Base-by-base conservation (phyloP, 2,888 invertebrate genomes). In the Xestia xanthographa region DNA sequence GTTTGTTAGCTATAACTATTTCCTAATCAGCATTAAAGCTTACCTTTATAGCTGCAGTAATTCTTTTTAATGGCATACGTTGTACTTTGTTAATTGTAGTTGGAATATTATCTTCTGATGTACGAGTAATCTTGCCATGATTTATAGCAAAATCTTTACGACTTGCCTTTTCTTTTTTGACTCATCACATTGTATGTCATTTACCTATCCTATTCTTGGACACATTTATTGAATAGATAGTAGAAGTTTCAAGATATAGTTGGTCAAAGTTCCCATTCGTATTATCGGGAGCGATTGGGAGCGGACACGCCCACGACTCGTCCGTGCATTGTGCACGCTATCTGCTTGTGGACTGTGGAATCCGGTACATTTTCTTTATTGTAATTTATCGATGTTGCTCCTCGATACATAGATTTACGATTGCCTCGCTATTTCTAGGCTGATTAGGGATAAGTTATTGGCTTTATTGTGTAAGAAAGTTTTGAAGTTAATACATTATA, bases 251-350 rank as follows among this genome's bases (percentile, higher is more conserved):
- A 66, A 74, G 68, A 62, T 67, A 67, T 73, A 81, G 86, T 84
- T 86, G 87, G 86, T 88, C 90, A 88, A 90, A 90, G 89, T 89
- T 87, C 83, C 84, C 85, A 87, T 89, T 88, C 79, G 75, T 86
- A 87, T 83, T 87, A 88, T 90, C 87, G 66, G 79, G 73, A 82
- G 69, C 78, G 75, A 81, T 81, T 78, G 82, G 66, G 76, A 86
- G 72, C 79, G 82, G 86, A 76, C 87, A 78, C 87, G 80, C 85
- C 86, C 85, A 84, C 84, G 70, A 56, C 50, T 77, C 70, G 78
- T 75, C 73, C 75, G 72, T 79, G 77, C 75, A 84, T 76, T 84
- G 82, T 85, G 76, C 82, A 74, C 81, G 72, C 72, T 83, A 86
- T 87, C 82, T 71, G 58, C 66, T 67, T 70, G 67, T 73, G 58